Evolutionary conservation across 2,113 vertebrate genomes (phyloP).

Genomic region (Pedetes capensis): DNA sequence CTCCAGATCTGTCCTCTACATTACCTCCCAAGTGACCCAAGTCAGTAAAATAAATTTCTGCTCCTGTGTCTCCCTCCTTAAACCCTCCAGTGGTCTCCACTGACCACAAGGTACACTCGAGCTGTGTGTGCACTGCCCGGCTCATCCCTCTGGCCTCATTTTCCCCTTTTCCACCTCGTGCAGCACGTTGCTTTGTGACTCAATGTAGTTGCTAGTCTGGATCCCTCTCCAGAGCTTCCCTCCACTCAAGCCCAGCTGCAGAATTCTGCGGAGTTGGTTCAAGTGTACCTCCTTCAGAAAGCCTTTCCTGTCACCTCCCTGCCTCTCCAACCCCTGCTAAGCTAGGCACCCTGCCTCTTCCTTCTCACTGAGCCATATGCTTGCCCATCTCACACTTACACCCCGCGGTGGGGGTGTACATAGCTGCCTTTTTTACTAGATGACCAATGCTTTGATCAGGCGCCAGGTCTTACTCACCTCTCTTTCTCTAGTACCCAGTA

Average conservation of each 20-base stretch:
- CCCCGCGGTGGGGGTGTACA: neutral
- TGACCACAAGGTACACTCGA: neutral
- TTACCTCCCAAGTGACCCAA: neutral
- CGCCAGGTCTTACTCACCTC: conserved; percentile 56
- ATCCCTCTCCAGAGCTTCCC: neutral
- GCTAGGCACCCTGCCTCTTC: neutral
- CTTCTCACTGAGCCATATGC: neutral
- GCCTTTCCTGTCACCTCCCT: neutral
- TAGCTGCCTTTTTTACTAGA: conserved; percentile 4
- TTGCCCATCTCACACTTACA: neutral
- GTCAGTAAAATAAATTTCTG: neutral
- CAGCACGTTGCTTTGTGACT: neutral
- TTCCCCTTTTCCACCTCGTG: neutral
- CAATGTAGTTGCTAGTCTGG: neutral
- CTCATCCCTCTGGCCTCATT: neutral
- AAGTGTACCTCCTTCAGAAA: neutral
- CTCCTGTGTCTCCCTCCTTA: neutral
- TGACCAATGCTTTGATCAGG: neutral
- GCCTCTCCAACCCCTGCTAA: neutral
- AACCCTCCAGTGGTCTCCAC: neutral
- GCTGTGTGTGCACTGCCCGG: neutral
- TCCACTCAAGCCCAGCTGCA: neutral
- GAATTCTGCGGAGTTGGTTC: neutral
- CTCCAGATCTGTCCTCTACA: neutral
- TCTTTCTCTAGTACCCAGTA: neutral